A percentile compares a stretch with the other conserved stretches of the same genome.
Evolutionary conservation across 2,113 vertebrate genomes (phyloP).

Genomic region (Syngnathus scovelli): DNA sequence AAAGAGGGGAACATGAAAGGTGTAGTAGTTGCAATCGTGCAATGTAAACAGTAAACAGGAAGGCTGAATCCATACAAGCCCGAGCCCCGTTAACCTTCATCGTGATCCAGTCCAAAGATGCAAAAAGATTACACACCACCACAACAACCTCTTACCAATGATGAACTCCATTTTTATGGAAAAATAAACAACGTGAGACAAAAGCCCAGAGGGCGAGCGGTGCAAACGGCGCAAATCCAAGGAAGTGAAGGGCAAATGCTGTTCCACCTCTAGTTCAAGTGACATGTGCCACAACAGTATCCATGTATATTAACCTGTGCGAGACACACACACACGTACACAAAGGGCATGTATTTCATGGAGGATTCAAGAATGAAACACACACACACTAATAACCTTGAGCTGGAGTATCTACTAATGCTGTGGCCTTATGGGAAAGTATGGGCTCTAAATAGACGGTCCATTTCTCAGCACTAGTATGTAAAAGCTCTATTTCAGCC

Average conservation of each 20-base stretch:
- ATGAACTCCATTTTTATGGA: slow-evolving; percentile 51
- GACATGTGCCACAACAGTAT: slow-evolving; percentile 26
- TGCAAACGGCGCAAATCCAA: slow-evolving; percentile 40
- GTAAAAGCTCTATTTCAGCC: slow-evolving; percentile 70
- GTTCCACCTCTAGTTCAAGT: slow-evolving; percentile 35
- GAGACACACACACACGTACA: neutral
- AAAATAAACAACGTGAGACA: slow-evolving; percentile 44
- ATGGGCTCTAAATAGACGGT: slow-evolving; percentile 63
- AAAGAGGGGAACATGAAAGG: slow-evolving; percentile 54
- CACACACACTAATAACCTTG: slow-evolving; percentile 74
- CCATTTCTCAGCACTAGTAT: slow-evolving; percentile 67
- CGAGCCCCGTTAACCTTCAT: slow-evolving; percentile 21
- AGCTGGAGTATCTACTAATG: slow-evolving; percentile 63
- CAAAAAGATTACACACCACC: slow-evolving; percentile 14
- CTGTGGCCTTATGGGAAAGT: slow-evolving; percentile 61
- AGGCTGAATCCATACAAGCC: slow-evolving; percentile 47
- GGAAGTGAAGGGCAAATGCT: slow-evolving; percentile 37
- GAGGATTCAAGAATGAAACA: slow-evolving; percentile 54
- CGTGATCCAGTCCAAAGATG: slow-evolving; percentile 19
- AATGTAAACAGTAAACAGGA: slow-evolving; percentile 64
- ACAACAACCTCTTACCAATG: slow-evolving; percentile 32
- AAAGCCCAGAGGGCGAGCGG: slow-evolving; percentile 38
- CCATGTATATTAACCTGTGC: slow-evolving; percentile 26
- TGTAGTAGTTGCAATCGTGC: slow-evolving; percentile 53
- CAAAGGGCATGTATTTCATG: slow-evolving; percentile 30